Percentiles rank a stretch among this genome's conserved stretches.
Evolutionary conservation across 35 echinoderm and acorn worm genomes (phyloP).

Genomic region (Ptychodera flava): DNA sequence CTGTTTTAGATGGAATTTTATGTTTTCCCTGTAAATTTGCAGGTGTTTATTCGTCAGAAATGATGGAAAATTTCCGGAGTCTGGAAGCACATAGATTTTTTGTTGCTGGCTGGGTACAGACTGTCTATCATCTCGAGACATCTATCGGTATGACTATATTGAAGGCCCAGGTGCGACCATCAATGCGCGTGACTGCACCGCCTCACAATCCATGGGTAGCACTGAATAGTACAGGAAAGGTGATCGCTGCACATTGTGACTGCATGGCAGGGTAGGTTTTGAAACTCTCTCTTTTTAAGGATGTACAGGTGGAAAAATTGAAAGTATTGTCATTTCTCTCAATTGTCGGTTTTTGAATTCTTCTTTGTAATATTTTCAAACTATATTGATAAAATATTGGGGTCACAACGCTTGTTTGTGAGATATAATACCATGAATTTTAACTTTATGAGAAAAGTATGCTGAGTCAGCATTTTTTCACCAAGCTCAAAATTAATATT

Average conservation of each 20-base stretch:
- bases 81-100: slow-evolving; percentile 40
- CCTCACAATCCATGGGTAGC: slow-evolving; percentile 57
- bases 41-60: slow-evolving; percentile 41
- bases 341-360: too few species aligned
- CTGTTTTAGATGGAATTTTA: not conserved
- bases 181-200: slow-evolving; percentile 22
- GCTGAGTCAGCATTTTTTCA: too few species aligned
- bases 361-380: too few species aligned
- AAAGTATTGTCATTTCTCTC: too few species aligned
- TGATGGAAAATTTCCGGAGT: slow-evolving; percentile 36
- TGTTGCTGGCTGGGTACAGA: slow-evolving; percentile 37
- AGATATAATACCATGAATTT: too few species aligned
- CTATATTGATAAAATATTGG: too few species aligned
- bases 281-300: too few species aligned
- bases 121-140: not conserved
- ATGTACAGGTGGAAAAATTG: too few species aligned
- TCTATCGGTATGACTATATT: not conserved
- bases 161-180: slow-evolving; percentile 59
- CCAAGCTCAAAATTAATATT: too few species aligned
- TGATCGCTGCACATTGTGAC: slow-evolving; percentile 50
- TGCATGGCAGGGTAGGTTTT: slow-evolving; percentile 55
- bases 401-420: too few species aligned
- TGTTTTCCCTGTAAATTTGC: slow-evolving; percentile 8
- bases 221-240: slow-evolving; percentile 18
- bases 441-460: too few species aligned